Base-by-base conservation (phyloP, 2,797 vertebrate genomes). In the Sebastes cheni region DNA sequence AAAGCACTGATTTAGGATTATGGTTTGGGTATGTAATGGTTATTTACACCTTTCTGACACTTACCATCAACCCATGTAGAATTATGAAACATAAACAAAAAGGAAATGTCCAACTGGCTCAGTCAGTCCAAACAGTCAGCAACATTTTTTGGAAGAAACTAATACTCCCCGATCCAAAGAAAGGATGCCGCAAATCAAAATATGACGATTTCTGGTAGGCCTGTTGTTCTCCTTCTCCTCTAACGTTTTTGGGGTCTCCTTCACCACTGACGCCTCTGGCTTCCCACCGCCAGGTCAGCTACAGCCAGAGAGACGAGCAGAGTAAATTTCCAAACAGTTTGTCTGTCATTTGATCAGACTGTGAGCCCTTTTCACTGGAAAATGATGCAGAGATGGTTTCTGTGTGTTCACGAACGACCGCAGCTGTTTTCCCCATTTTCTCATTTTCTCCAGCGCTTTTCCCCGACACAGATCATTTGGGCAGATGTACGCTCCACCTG, bases 371-470 rank as follows among this genome's bases (percentile, higher is more conserved):
- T 77, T 80, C 75, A 69, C 58, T 85, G 88, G 91, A 89, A 93
- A 93, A 86, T 65, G 36, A 34, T 66, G 80, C 72, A 56, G 60
- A 72, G 82, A 39, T 61, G 78, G 80, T 83, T 88, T 90, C 90
- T 32, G 11, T 87, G 83, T 84, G 50, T 89, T 82, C 84, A 32
- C 23, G 30, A 77, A 90, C 46, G 23, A 72, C 78, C 32, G 27
- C 91, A 92, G 91, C 89, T 94, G 93, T 88, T 93, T 91, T 90
- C 46, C 75, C 52, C 78, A 92, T 92, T 86, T 46, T 83, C 61
- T 75, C 78, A 92, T 92, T 86, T 46, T 83, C 61, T 75, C 46
- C 66, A 50, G 36, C 70, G 79, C 64, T 90, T 90, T 85, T 83
- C 75, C 14, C 68, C 36, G 58, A 81, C 80, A 86, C 77, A 90